Evolutionary conservation across 2,797 vertebrate species (phyloP), one percentile per base, ranked within the genome.

Genomic region (Synanceia verrucosa): DNA sequence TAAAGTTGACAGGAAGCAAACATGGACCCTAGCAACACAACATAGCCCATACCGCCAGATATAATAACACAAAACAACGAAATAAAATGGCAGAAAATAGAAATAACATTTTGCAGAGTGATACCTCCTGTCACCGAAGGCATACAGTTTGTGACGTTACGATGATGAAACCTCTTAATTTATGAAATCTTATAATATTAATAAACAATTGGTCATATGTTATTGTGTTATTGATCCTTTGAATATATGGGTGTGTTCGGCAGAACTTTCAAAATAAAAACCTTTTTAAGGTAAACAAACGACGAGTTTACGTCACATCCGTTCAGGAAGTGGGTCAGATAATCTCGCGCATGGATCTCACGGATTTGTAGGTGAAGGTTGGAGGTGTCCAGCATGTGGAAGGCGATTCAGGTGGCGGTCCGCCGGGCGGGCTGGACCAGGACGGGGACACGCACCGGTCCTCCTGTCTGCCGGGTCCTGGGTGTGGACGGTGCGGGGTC

Each of bases 251-350:
- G 37, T n/a, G 37, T 16, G 24, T 24, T 52, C 39, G 11, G 2
- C 43, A 29, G 23, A 4, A 11, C 4, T 13, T 39, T 6, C 1
- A 21, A 31, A 47, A 33, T 11, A 6, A 53, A 51, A 28, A 9
- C 2, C 2, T 16, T 37, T 7, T 24, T 0, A 82, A 74, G 1
- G 9, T 13, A 61, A 83, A 63, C 18, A 36, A 34, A 6, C 0
- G 24, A 56, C 21, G 21, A 2, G 0, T 2, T 52, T 23, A 76
- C 88, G 85, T 88, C 82, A 91, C 59, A 47, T 87, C 89, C 86
- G 62, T 13, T 0, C 9, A 59, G 81, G 83, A 88, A 81, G 82
- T 73, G 0, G 10, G 0, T 0, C 4, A 4, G 21, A 4, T 9
- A 0, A 18, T 18, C 47, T 24, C 73, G 31, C 57, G 81, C 37